Base-by-base conservation (phyloP, 2,888 invertebrate species). In the Rambutsinella grinnellia region DNA sequence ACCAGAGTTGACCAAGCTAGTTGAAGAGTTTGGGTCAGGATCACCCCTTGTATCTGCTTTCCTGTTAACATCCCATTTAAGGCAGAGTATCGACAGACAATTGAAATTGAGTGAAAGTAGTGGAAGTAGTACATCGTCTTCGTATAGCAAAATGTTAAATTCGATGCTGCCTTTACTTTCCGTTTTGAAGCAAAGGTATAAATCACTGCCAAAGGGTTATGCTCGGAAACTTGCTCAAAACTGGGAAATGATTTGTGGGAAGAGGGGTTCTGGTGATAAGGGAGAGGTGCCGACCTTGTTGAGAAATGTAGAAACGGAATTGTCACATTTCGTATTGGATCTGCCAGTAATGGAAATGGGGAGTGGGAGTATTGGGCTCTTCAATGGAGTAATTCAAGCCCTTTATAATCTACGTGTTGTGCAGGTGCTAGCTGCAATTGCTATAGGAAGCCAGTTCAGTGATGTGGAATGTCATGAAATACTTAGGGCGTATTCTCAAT, bases 241-340 rank as follows among this genome's bases (percentile, higher is more conserved):
- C 44, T 81, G 81, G 81, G 81, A 79, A 53, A 67, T 68, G 51
- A 67, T 78, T 61, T 71, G 60, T 70, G 76, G 78, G 2, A 67
- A 69, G n/a, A 58, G 58, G 21, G 49, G 19, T 1, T 63, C 72
- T 6, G 70, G 71, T n/a, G 66, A 66, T n/a, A 77, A 77, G 10
- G 62, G 72, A 3, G 78, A 79, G 27, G 61, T 81, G 23, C 81
- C 81, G 13, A 69, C 78, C n/a, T 28, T 81, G 8, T 36, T 81
- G 0, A 23, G 74, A 60, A 76, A 81, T 36, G 56, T 65, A n/a
- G 66, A 76, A 60, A 67, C 68, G 0, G 49, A 66, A 17, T 49
- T 81, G 13, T 66, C 67, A 36, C 79, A 81, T 44, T 76, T 81
- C 26, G 49, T 70, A 3, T 27, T 81, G 6, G 76, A 78, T 44